A percentile compares a stretch with the other conserved stretches of the same genome.
Evolutionary conservation across 1,140 invertebrate genomes (phyloP).

Genomic region (Myzus persicae): DNA sequence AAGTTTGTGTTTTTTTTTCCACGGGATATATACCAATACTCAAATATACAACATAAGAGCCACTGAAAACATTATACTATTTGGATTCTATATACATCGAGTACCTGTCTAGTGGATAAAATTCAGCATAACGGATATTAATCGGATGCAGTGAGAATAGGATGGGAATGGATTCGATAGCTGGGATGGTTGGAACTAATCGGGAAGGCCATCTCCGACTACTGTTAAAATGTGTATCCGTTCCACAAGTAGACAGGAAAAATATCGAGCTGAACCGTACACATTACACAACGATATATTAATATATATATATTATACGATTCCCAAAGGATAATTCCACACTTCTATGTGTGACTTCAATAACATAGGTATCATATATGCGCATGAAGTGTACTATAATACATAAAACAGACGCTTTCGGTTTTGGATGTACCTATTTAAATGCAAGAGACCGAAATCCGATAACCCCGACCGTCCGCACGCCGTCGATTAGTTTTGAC

Average conservation of each 20-base stretch:
- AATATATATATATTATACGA: not conserved
- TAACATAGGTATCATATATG: not conserved
- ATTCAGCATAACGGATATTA: constrained; percentile 24
- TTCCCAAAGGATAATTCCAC: not conserved
- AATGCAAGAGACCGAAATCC: not conserved
- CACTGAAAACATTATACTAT: not conserved
- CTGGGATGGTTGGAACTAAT: not conserved
- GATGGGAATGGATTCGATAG: not conserved
- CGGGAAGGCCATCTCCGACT: not conserved
- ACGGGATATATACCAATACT: not conserved
- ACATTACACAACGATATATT: not conserved
- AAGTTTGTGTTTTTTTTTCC: not conserved
- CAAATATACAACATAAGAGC: not conserved
- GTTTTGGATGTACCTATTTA: not conserved
- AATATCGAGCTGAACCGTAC: not conserved
- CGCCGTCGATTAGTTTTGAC: not conserved
- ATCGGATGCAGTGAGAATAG: constrained; percentile 33
- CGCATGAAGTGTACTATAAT: not conserved
- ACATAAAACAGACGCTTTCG: not conserved
- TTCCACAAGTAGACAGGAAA: not conserved
- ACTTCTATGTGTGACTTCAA: not conserved
- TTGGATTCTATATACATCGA: not conserved
- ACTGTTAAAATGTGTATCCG: not conserved
- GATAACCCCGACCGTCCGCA: not conserved
- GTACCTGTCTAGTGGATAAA: not conserved